phyloP scores from a whole-genome alignment of 1,140 invertebrate genomes.

The Riptortus pedestris region DNA sequence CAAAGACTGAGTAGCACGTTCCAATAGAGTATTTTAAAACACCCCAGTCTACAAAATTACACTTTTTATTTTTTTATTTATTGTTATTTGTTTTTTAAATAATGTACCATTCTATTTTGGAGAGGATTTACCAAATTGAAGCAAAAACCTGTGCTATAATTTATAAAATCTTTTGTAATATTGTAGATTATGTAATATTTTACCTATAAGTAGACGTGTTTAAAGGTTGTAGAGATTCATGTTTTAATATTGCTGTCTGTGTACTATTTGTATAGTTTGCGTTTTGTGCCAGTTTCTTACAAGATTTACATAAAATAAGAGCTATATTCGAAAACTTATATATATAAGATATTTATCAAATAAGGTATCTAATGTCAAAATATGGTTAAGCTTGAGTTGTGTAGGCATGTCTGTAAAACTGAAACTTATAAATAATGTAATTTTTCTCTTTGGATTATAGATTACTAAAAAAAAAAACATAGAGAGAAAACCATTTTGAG shows the following conservation, averaged over 20 bases:
- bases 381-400: no score
- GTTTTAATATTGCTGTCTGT: not conserved
- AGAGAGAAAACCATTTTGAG: no score
- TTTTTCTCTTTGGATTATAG: no score
- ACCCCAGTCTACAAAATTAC: not conserved
- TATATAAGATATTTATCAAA: no score
- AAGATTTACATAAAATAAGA: no score
- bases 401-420: no score
- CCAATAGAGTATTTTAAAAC: slow-evolving; percentile 4
- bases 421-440: no score
- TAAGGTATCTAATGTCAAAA: no score
- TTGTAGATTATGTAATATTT: slow-evolving; percentile 14
- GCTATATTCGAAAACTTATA: no score
- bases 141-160: not conserved
- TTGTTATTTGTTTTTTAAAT: not conserved
- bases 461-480: no score
- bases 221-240: slow-evolving; percentile 9
- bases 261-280: slow-evolving; percentile 11
- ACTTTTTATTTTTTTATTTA: not conserved
- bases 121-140: not conserved
- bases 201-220: not conserved
- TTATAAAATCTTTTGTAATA: not conserved
- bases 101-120: not conserved
- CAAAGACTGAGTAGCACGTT: slow-evolving; percentile 18
- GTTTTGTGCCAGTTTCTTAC: slow-evolving; percentile 16